Base-by-base conservation (phyloP, 2,888 invertebrate genomes). In the Habroteleia sp. region DNA sequence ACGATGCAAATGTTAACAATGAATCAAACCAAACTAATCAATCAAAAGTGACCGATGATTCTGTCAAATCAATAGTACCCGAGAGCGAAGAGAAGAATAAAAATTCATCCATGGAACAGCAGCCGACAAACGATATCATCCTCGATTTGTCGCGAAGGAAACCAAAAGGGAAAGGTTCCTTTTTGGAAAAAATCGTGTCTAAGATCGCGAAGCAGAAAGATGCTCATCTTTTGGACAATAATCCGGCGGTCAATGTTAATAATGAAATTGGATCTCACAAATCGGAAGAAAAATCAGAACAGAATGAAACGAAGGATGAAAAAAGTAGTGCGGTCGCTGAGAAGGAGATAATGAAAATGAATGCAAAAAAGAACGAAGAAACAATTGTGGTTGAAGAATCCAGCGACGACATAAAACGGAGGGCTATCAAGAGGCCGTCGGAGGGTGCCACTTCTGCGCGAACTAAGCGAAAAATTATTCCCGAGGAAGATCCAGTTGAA, bases 181-280 rank as follows among this genome's bases (percentile, higher is more conserved):
- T 87, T 44, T 54, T 88, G 4, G 88, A 88, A 52, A 88, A 85
- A 77, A 88, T 88, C 3, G 88, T 88, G 0, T 88, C 88, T 1
- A 88, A 88, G 60, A 88, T 88, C 11, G 88, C 87, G 0, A 87
- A 87, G 50, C 83, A 88, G 33, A 88, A 88, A 48, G 87, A 88
- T 14, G 87, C 81, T 6, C 39, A 56, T 13, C 14, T 60, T 6
- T 35, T 37, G 10, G 60, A 69, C 0, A 65, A 4, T 7, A 14
- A 5, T 16, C 4, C 42, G 23, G 39, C 3, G 52, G 62, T 33
- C 27, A 56, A 39, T n/a, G 25, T 50, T 1, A 25, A 20, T 1
- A 37, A 35, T 33, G 54, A 58, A 29, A 66, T 41, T 14, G 37
- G 29, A 5, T 16, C 29, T 29, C 39, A 54, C 3, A 41, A 54